Evolutionary conservation across 2,888 invertebrate genomes (phyloP), one percentile per base, ranked within the genome.

Genomic region (Cephus runcator): DNA sequence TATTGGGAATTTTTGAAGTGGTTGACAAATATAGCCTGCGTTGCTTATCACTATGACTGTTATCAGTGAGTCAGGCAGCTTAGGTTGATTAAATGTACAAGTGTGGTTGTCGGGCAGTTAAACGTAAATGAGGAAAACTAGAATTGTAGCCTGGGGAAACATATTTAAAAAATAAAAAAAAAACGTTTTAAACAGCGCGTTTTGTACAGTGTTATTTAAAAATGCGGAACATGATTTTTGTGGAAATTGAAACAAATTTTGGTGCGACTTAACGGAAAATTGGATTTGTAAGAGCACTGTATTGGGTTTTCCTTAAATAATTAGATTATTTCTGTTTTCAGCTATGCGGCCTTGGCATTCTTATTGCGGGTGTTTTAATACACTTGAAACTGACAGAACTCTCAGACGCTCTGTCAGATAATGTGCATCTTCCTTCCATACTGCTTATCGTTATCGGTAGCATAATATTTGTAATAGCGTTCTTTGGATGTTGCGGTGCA

Each of bases 281-380:
- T 23, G 6, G 9, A 9, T 2, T 23, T 9, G 1, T 6, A 56
- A 56, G 9, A 23, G 9, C 23, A 9, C 6, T 9, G 56, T 23
- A 6, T 6, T 56, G 2, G 23, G 23, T 9, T 6, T 6, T 56
- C 0, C 9, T 23, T 9, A 15, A 56, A 2, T 56, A 56, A 23
- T 56, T 56, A 1, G 56, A 56, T 2, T 9, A 23, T 11, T 11
- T 86, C 86, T 84, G 85, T 86, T 92, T 93, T 69, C 93, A 96
- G 96, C 90, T 96, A 88, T 94, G 95, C 84, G 96, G 96, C 77
- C 92, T 96, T 83, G 94, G 94, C 40, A 92, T 96, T 81, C 92
- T 96, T 79, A 93, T 94, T 56, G 92, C 95, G 79, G 96, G 96
- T 68, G 93, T 94, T 4, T 90, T 95, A 36, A 93, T 94, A 85